phyloP scores from a whole-genome alignment of 2,888 invertebrate genomes.

The Clistopyga incitator region DNA sequence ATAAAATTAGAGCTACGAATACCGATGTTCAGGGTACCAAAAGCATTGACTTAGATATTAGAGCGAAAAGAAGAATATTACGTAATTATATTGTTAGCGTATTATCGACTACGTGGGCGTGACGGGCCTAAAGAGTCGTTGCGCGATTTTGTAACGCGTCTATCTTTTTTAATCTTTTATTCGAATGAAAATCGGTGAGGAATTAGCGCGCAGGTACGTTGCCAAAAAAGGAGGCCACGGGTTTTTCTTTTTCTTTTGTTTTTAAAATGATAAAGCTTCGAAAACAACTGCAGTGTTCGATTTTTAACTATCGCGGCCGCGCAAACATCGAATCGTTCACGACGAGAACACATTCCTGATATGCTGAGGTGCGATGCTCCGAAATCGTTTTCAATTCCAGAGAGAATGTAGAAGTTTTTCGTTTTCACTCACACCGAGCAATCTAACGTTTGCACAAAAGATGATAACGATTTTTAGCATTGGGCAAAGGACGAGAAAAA shows the following conservation, averaged over 20 bases:
- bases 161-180: conserved; percentile 35
- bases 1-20: conserved; percentile 68
- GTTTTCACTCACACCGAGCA: conserved; percentile 20
- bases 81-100: conserved; percentile 71
- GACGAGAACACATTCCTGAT: conserved; percentile 63
- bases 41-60: conserved; percentile 71
- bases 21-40: conserved; percentile 73
- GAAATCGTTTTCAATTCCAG: conserved; percentile 43
- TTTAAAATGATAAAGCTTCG: conserved; percentile 43
- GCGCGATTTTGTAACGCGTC: conserved; percentile 68
- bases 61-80: conserved; percentile 60
- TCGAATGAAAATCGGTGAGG: conserved; percentile 61
- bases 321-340: conserved; percentile 40
- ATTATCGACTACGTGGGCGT: conserved; percentile 69
- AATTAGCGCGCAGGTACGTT: conserved; percentile 47
- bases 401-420: conserved; percentile 31
- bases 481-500: conserved; percentile 18
- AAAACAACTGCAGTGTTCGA: conserved; percentile 62
- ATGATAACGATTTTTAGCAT: conserved; percentile 16
- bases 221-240: conserved; percentile 18
- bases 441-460: conserved; percentile 20
- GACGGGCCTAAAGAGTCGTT: conserved; percentile 73
- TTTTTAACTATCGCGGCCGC: conserved; percentile 48
- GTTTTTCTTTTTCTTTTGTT: conserved; percentile 30
- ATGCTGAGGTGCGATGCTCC: conserved; percentile 44